Evolutionary conservation across 2,797 vertebrate genomes (phyloP).

Genomic region (Perodicticus potto): DNA sequence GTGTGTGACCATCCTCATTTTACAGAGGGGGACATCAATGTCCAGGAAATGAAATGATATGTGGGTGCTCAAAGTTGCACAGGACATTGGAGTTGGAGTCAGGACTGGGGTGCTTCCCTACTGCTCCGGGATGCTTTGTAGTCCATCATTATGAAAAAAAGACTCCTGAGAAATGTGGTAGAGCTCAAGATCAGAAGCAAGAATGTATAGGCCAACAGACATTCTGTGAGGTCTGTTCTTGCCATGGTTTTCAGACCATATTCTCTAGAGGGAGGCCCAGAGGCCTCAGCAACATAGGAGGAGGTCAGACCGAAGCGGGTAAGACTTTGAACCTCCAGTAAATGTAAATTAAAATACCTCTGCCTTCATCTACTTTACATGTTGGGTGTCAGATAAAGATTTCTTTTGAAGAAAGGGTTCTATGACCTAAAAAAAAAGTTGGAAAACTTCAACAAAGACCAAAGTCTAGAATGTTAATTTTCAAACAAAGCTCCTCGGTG

Average conservation of each 20-base stretch:
- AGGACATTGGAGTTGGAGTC: neutral
- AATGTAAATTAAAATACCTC: constrained; percentile 20
- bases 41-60: neutral
- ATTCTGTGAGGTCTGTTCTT: neutral
- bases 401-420: constrained; percentile 34
- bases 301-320: rapidly evolving
- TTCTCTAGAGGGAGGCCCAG: neutral
- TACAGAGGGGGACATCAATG: neutral
- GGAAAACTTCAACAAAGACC: constrained; percentile 36
- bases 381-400: constrained; percentile 11
- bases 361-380: neutral
- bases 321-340: neutral
- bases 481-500: constrained; percentile 54
- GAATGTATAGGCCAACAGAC: neutral
- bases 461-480: constrained; percentile 70
- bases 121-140: neutral
- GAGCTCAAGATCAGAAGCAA: neutral
- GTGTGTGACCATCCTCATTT: neutral
- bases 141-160: neutral
- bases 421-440: constrained; percentile 46
- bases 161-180: neutral
- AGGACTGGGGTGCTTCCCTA: neutral
- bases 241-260: neutral
- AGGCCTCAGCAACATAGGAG: neutral
- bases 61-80: neutral